A percentile compares a stretch with the other conserved stretches of the same genome.
These are phyloP conservation scores for Agapornis roseicollis DNA, from an alignment of 2,113 vertebrate genomes.

Conservation along the genomic window DNA sequence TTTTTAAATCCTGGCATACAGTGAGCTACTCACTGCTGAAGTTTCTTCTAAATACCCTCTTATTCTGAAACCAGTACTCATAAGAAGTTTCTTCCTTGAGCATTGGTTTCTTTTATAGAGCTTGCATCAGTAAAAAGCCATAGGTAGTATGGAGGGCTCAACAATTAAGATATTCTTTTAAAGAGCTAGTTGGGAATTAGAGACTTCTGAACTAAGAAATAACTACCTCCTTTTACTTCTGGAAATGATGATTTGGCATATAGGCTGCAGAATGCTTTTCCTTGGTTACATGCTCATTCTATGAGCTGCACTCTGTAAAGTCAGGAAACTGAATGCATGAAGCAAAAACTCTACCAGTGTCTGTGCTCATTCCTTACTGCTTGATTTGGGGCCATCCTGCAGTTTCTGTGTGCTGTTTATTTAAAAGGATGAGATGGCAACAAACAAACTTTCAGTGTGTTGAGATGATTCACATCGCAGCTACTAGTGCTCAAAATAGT, in stretches of 20 bases:
- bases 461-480: not conserved
- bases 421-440: not conserved
- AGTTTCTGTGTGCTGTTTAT: not conserved
- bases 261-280: not conserved
- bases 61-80: not conserved
- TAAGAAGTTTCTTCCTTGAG: not conserved
- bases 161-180: not conserved
- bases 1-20: not conserved
- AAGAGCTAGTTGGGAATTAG: not conserved
- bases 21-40: not conserved
- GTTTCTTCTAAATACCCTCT: not conserved
- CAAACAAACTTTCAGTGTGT: not conserved
- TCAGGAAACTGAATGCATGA: not conserved
- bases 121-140: not conserved
- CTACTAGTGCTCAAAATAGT: not conserved
- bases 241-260: not conserved
- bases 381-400: not conserved
- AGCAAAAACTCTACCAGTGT: not conserved
- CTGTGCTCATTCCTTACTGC: not conserved
- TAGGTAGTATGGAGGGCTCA: not conserved
- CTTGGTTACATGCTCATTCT: accelerated
- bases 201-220: not conserved
- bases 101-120: not conserved
- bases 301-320: not conserved
- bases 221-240: not conserved